Percentiles rank a stretch among this genome's conserved stretches.
These are phyloP conservation scores for Sciurus carolinensis DNA, from an alignment of 2,797 vertebrate species.

Conservation along the genomic window DNA sequence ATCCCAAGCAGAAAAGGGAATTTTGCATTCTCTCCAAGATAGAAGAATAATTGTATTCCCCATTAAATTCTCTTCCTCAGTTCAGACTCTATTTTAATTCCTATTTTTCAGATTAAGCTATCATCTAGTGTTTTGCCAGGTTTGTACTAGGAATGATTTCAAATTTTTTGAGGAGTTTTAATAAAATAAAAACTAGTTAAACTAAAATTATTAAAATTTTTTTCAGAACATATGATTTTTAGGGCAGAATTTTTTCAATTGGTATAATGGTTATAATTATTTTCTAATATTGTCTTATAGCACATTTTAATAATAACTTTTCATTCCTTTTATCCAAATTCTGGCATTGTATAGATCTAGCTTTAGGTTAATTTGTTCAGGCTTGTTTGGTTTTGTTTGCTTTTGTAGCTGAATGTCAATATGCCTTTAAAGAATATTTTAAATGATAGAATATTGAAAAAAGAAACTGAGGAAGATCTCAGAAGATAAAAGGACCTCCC, in stretches of 20 bases:
- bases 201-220: neutral
- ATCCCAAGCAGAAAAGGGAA: neutral
- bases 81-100: slow-evolving; percentile 35
- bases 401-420: neutral
- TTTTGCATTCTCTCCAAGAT: neutral
- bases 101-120: neutral
- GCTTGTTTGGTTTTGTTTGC: neutral
- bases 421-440: neutral
- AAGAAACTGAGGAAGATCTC: too few relatives aligned
- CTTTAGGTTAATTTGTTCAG: slow-evolving; percentile 16
- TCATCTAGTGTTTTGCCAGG: neutral
- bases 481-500: too few relatives aligned
- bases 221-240: slow-evolving; percentile 32
- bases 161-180: neutral
- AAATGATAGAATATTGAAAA: neutral
- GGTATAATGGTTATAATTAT: neutral
- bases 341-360: neutral
- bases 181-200: neutral
- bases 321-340: slow-evolving; percentile 50
- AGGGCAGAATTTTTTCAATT: neutral
- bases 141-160: neutral
- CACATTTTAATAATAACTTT: neutral
- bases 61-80: neutral
- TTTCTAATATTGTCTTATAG: neutral
- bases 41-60: neutral